These are phyloP conservation scores for Taenaris catops DNA, from an alignment of 2,888 invertebrate species.

Conservation along the genomic window DNA sequence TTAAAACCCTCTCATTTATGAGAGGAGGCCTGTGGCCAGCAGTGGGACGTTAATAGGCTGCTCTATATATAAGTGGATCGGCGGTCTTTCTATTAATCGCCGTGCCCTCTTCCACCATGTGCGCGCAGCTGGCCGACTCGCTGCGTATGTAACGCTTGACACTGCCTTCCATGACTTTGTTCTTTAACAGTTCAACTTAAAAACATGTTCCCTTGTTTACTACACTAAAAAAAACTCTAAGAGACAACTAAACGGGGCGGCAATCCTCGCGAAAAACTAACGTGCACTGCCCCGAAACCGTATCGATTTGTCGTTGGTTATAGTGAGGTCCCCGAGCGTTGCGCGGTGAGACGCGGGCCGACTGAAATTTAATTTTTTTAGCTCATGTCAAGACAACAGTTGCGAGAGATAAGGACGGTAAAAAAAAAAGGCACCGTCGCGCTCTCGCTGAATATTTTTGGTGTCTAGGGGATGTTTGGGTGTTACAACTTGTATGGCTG, in stretches of 20 bases:
- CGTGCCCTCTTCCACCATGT: conserved; percentile 68
- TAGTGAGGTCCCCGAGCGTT: conserved; percentile 41
- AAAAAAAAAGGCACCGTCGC: too few species aligned
- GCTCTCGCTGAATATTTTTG: too few species aligned
- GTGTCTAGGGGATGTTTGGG: too few species aligned
- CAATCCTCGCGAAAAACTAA: conserved; percentile 50
- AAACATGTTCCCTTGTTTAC: conserved; percentile 75
- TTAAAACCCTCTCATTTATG: too few species aligned
- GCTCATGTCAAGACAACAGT: conserved; percentile 31
- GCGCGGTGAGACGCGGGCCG: conserved; percentile 40
- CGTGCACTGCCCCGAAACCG: conserved; percentile 43
- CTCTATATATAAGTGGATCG: too few species aligned
- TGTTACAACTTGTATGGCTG: too few species aligned
- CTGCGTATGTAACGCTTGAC: conserved; percentile 70
- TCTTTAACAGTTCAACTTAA: conserved; percentile 38
- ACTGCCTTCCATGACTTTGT: conserved; percentile 50
- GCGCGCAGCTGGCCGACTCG: conserved; percentile 70
- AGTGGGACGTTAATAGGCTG: too few species aligned
- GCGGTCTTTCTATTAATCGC: conserved; percentile 56
- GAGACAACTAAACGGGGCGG: conserved; percentile 58
- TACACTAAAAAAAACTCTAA: conserved; percentile 61
- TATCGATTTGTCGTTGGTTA: conserved; percentile 40
- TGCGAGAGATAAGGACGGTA: conserved; percentile 48
- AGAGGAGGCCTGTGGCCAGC: too few species aligned
- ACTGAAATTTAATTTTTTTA: conserved; percentile 22